Base-by-base conservation (phyloP, 2,113 vertebrate species). In the Ameiurus melas region DNA sequence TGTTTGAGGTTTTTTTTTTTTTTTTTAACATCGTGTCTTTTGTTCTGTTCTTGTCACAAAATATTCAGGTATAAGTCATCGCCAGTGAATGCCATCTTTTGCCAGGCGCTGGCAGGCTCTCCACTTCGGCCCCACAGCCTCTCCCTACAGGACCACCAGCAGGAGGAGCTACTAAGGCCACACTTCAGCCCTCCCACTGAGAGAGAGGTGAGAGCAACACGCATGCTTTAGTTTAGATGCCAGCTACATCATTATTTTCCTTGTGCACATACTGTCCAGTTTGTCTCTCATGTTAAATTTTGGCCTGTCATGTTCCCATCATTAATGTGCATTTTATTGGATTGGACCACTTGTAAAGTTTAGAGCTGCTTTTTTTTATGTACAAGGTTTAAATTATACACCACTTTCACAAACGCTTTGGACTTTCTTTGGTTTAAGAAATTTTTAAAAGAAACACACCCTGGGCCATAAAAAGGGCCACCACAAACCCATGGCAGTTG, bases 61-160 rank as follows among this genome's bases (percentile, higher is more conserved):
- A 62, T 62, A 27, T 62, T 53, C 83, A 96, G 96, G 92, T 99
- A 98, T 92, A 97, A 96, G 95, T 95, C 97, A 0, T 99, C 98
- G 58, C 98, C 98, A 0, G 97, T 99, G 90, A 99, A 99, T 78
- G 96, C 97, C 94, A 99, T 99, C 93, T 98, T 97, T 93, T 99
- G 98, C 95, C 98, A 98, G 83, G 97, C 99, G 71, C 91, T 99
- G 91, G 94, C 96, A 10, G 97, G 97, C 88, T 99, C 99, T 14
- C 99, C 99, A 13, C 94, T 98, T 71, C 97, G 96, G 78, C 99
- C 99, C 64, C 96, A 96, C 85, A 96, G 95, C 62, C 96, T 99
- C 85, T 91, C 96, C 19, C 95, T 97, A 91, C 86, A 99, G 93
- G 97, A 98, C 87, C 96, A 96, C 60, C 97, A 99, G 92, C 97